phyloP scores from a whole-genome alignment of 2,797 vertebrate species.

The Cirrhinus mrigala region DNA sequence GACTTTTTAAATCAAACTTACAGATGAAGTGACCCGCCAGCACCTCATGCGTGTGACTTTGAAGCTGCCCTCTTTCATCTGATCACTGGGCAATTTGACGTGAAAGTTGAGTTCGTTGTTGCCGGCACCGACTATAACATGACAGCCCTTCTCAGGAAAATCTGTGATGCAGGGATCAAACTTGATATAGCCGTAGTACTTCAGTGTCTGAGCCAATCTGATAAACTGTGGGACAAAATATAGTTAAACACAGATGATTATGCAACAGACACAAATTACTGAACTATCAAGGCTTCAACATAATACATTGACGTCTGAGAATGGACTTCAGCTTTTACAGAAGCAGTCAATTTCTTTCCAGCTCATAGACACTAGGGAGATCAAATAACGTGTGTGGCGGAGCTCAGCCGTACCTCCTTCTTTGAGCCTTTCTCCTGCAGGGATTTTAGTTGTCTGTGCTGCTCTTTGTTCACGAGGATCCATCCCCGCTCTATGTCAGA shows the following conservation, averaged over 20 bases:
- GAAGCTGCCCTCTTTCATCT: conserved; percentile 98
- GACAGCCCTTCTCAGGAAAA: conserved; percentile 97
- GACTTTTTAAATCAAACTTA: conserved; percentile 77
- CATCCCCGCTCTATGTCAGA: conserved; percentile 95
- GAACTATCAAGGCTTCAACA: not conserved
- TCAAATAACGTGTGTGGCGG: conserved; percentile 3
- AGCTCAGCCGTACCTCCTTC: conserved; percentile 87
- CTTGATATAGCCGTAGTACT: conserved; percentile 97
- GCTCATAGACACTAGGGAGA: not conserved
- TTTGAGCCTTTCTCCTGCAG: conserved; percentile 99
- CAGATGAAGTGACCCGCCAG: conserved; percentile 97
- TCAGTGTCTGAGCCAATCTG: conserved; percentile 92
- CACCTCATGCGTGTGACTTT: conserved; percentile 98
- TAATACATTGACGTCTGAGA: not conserved
- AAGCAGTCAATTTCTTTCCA: not conserved
- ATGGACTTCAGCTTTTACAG: conserved; percentile 15
- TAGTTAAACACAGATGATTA: not conserved
- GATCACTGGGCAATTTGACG: conserved; percentile 92
- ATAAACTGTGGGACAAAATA: conserved; percentile 83
- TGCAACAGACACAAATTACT: not conserved
- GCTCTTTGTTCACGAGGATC: conserved; percentile 97
- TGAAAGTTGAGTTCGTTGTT: conserved; percentile 99
- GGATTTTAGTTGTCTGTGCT: conserved; percentile 95
- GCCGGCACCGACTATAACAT: conserved; percentile 94
- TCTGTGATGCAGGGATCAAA: conserved; percentile 96